Conservation (phyloP, 2,113 vertebrate species). For the Panthera uncia region DNA sequence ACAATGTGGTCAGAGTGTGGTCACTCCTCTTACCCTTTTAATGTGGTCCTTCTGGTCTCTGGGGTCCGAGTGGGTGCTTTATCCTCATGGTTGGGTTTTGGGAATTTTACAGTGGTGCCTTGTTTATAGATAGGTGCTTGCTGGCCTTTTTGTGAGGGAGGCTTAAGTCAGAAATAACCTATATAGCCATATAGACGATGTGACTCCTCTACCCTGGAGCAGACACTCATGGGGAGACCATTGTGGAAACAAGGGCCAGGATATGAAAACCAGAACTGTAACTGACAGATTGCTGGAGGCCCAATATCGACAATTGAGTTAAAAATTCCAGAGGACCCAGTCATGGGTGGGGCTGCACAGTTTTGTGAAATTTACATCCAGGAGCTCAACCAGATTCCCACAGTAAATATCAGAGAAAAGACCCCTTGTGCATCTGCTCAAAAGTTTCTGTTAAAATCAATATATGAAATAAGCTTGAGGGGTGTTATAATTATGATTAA, state of each 20-base stretch:
- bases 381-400: background rate
- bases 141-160: background rate
- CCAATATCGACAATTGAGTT: background rate
- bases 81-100: background rate
- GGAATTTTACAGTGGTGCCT: background rate
- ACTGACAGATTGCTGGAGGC: background rate
- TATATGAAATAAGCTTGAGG: background rate
- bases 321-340: background rate
- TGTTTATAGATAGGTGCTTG: background rate
- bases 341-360: too few species aligned
- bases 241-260: background rate
- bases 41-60: background rate
- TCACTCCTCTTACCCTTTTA: background rate
- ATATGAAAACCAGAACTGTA: background rate
- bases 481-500: background rate
- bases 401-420: background rate
- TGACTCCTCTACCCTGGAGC: background rate
- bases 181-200: background rate
- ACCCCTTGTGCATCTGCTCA: background rate
- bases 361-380: background rate
- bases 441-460: background rate
- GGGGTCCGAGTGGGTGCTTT: background rate
- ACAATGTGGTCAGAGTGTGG: too few species aligned
- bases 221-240: background rate
- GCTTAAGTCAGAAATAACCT: background rate